Evolutionary conservation across 2,113 vertebrate species (phyloP), one percentile per base, ranked within the genome.

Genomic region (Mormoops blainvillei): DNA sequence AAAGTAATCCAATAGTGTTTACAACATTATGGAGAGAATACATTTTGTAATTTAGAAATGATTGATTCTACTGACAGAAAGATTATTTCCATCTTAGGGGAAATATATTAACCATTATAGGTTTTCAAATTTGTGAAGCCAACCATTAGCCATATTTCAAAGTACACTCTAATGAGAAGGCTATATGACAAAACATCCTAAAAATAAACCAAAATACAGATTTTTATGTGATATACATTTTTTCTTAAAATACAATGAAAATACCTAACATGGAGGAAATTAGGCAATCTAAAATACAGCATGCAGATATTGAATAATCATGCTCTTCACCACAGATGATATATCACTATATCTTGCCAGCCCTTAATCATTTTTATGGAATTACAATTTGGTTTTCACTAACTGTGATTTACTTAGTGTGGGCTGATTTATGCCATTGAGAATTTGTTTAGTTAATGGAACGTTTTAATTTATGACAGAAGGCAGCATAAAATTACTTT

Each of bases 391-490:
- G 97, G 94, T 98, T 98, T 98, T 98, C 97, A 97, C 97, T 98
- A 98, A 98, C 96, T 58, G 56, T 98, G 97, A 98, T 99, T 98
- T 99, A 98, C 98, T 97, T 98, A 98, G 94, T 97, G 91, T 87
- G 58, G 73, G 96, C 98, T 99, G 98, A 99, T 98, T 99, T 98
- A 98, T 98, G 94, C 93, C 97, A 98, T 54, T 92, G 98, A 96
- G 97, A 98, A 98, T 98, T 98, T 98, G 95, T 98, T 98, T 98
- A 98, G 98, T 98, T 98, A 98, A 98, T 98, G 97, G 97, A 98
- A 98, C 98, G 98, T 98, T 98, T 99, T 98, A 98, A 99, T 98
- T 98, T 98, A 98, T 98, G 98, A 98, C 97, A 97, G 97, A 98
- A 98, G 36, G 7, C 94, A 97, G 81, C 85, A 90, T 97, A 98